A percentile compares a stretch with the other conserved stretches of the same genome.
phyloP scores from a whole-genome alignment of 2,888 invertebrate genomes.

The Synergus japonicus region DNA sequence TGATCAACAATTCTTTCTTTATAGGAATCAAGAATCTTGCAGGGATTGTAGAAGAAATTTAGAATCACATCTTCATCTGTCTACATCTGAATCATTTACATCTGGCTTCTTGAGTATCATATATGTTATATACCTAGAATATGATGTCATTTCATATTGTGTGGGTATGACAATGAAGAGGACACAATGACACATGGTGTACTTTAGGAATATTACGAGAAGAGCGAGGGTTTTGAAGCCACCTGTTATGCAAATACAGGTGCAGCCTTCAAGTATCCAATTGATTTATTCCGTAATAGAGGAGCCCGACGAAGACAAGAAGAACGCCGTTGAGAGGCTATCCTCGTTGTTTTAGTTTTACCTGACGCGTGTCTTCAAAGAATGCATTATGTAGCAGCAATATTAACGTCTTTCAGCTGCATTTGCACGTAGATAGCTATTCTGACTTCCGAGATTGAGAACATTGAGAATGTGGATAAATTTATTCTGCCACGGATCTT shows the following conservation, averaged over 20 bases:
- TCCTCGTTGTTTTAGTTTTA: conserved; percentile 30
- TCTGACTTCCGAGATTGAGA: conserved; percentile 9
- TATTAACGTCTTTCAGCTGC: conserved; percentile 28
- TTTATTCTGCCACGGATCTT: conserved; percentile 19
- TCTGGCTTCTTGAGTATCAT: not conserved
- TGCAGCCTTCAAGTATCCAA: conserved; percentile 26
- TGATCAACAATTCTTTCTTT: not conserved
- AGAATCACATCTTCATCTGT: not conserved
- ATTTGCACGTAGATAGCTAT: conserved; percentile 19
- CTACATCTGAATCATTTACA: too few relatives aligned
- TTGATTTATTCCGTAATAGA: conserved; percentile 32
- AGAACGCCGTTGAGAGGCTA: not conserved
- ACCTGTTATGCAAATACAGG: conserved; percentile 31
- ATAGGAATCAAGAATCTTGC: not conserved
- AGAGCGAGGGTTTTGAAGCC: conserved; percentile 19
- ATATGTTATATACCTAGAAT: not conserved
- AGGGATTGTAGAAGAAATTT: not conserved
- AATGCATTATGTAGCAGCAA: conserved; percentile 37
- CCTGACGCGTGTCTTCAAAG: not conserved
- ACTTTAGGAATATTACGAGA: not conserved
- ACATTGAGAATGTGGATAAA: not conserved
- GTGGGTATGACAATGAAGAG: not conserved
- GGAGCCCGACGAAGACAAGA: conserved; percentile 13
- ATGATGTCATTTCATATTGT: conserved; percentile 1
- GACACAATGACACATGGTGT: conserved; percentile 5